These are phyloP conservation scores for Erythrolamprus reginae DNA, from an alignment of 2,113 vertebrate species.

Conservation along the genomic window DNA sequence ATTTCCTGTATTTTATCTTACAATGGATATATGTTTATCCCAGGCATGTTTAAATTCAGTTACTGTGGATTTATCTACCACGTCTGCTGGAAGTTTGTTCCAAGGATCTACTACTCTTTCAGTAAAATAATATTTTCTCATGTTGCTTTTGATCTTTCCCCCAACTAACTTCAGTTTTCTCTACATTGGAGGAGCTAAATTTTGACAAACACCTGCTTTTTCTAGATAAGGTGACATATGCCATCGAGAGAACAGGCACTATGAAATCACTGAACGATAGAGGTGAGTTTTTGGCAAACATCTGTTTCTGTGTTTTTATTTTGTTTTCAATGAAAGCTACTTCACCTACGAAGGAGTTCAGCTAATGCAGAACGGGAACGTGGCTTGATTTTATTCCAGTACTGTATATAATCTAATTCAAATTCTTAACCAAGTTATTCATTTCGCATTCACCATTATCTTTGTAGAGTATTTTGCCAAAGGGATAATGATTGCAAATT, in stretches of 20 bases:
- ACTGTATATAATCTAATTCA: not conserved
- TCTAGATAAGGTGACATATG: slow-evolving; percentile 5
- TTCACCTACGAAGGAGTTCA: not conserved
- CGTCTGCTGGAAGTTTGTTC: too few relatives aligned
- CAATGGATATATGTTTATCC: too few relatives aligned
- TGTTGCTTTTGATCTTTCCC: too few relatives aligned
- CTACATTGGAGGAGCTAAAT: not conserved
- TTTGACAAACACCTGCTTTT: not conserved
- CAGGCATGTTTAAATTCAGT: too few relatives aligned
- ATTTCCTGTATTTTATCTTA: too few relatives aligned
- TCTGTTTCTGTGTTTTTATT: not conserved
- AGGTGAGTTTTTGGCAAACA: not conserved
- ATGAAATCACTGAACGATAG: not conserved
- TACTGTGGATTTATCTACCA: too few relatives aligned
- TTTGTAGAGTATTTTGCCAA: not conserved
- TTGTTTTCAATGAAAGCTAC: not conserved
- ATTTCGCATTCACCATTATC: too few relatives aligned
- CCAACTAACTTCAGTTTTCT: too few relatives aligned
- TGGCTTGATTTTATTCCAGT: not conserved
- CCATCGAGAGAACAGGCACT: not conserved
- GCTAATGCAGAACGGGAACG: not conserved
- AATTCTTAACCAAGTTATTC: not conserved
- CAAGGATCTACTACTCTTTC: too few relatives aligned
- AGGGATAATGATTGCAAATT: not conserved
- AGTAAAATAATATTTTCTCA: too few relatives aligned